These are phyloP conservation scores for Molossus molossus DNA, from an alignment of 2,797 vertebrate genomes.

Conservation along the genomic window DNA sequence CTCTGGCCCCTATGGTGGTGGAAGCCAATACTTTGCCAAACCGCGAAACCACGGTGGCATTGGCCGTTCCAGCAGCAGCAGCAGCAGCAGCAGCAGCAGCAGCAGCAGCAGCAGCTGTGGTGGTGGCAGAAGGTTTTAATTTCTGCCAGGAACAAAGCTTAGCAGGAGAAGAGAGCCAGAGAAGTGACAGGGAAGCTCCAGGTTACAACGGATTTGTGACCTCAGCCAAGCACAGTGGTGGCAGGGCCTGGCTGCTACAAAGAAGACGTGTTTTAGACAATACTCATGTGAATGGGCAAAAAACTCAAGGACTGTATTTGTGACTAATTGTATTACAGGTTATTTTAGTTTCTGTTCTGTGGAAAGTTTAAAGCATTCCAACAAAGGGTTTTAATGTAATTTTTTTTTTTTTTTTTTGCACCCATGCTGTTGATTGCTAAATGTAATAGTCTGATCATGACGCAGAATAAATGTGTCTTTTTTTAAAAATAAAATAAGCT, in stretches of 20 bases:
- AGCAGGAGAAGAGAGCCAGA: constrained; percentile 93
- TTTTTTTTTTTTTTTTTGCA: no score
- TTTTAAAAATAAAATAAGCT: background rate
- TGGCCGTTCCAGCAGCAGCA: background rate
- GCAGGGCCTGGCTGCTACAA: background rate
- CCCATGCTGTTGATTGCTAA: no score
- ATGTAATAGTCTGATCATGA: no score
- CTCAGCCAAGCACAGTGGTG: constrained; percentile 91
- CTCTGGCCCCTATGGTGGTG: background rate
- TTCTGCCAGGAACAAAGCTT: constrained; percentile 95
- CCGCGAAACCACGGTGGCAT: background rate
- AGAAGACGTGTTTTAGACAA: background rate
- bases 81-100: no score
- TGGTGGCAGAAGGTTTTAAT: background rate
- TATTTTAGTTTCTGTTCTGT: no score
- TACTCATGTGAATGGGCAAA: background rate
- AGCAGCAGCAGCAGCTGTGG: background rate
- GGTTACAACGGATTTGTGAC: constrained; percentile 94
- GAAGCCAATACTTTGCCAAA: background rate
- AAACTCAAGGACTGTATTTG: no score
- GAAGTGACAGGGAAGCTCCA: constrained; percentile 95
- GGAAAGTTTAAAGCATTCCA: no score
- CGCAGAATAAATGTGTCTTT: no score
- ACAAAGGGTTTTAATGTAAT: no score
- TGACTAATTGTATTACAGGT: no score